Evolutionary conservation across 1,140 invertebrate genomes (phyloP).

Genomic region (Drosophila bocki): DNA sequence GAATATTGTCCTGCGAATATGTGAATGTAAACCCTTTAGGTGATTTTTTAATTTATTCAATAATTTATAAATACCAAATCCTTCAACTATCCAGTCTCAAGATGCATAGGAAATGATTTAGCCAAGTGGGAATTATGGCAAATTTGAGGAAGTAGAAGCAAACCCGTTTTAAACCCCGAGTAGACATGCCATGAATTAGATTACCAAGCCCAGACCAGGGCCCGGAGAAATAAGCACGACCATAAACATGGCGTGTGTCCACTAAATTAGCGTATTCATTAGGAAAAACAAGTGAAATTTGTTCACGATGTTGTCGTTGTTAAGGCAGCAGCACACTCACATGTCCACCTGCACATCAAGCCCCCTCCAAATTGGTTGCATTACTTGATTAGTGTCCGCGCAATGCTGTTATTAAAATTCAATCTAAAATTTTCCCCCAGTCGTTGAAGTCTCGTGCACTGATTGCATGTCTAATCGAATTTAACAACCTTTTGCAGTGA

Average conservation of each 20-base stretch:
- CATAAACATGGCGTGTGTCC: conserved; percentile 61
- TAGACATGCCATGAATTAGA: conserved; percentile 28
- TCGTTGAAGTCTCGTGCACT: conserved; percentile 31
- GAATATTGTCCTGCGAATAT: not conserved
- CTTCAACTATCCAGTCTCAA: not conserved
- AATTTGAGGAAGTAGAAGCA: conserved; percentile 6
- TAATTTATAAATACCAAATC: not conserved
- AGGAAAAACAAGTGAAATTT: conserved; percentile 76
- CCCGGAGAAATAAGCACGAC: conserved; percentile 5
- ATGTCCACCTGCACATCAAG: conserved; percentile 2
- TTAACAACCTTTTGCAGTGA: conserved; percentile 67
- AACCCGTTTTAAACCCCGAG: not conserved
- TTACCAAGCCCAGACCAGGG: conserved; percentile 16
- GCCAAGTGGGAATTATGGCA: conserved; percentile 9
- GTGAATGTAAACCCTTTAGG: not conserved
- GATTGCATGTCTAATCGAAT: conserved; percentile 79
- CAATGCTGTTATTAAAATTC: conserved; percentile 78
- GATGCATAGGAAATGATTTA: conserved; percentile 5
- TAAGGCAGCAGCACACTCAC: conserved; percentile 6
- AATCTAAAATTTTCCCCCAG: conserved; percentile 62
- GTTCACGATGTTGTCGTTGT: conserved; percentile 76
- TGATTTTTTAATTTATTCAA: not conserved
- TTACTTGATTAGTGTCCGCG: conserved; percentile 74
- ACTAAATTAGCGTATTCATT: conserved; percentile 79
- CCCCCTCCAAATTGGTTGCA: conserved; percentile 70